Evolutionary conservation across 2,113 vertebrate genomes (phyloP), one percentile per base, ranked within the genome.

Genomic region (Pygoscelis antarcticus): DNA sequence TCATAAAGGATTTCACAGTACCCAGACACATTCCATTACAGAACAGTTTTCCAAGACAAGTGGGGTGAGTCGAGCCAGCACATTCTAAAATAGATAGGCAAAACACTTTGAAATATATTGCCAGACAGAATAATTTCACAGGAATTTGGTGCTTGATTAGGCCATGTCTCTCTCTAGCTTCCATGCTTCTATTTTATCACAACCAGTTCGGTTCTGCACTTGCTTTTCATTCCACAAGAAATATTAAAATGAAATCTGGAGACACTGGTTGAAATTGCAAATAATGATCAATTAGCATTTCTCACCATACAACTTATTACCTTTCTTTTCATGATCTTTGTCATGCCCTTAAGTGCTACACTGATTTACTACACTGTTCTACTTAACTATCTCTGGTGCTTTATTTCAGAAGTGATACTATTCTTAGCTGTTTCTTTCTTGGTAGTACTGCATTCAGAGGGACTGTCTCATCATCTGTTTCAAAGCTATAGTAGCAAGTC

Each of bases 341-440:
- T 52, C 30, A 49, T 58, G 79, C 64, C 88, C 82, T 93, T 65
- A 76, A 94, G 68, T 95, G 83, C 82, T 78, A 90, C 30, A 16
- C 89, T 96, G 93, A 96, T 92, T 96, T 94, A 95, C 92, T 80
- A 46, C 49, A 79, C 42, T 51, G 52, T 51, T 91, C 42, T 72
- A 57, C 83, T 65, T 87, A 89, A 93, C 96, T 95, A 86, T 90
- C 78, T 93, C 69, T 16, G 78, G 60, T 47, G 65, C 66, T 83
- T 79, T 44, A 61, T 69, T 92, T 83, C 57, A 72, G 64, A 82
- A 74, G 38, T 9, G 23, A 76, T 58, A 38, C 60, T 88, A 34
- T 78, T 88, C 83, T 89, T 69, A 70, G 87, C 40, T 54, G 52
- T 32, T 87, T 44, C 65, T 68, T 87, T 75, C 17, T 14, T 27